Percentiles rank a stretch among this genome's conserved stretches.
These are phyloP conservation scores for Alectura lathami DNA, from an alignment of 2,113 vertebrate genomes.

Conservation along the genomic window DNA sequence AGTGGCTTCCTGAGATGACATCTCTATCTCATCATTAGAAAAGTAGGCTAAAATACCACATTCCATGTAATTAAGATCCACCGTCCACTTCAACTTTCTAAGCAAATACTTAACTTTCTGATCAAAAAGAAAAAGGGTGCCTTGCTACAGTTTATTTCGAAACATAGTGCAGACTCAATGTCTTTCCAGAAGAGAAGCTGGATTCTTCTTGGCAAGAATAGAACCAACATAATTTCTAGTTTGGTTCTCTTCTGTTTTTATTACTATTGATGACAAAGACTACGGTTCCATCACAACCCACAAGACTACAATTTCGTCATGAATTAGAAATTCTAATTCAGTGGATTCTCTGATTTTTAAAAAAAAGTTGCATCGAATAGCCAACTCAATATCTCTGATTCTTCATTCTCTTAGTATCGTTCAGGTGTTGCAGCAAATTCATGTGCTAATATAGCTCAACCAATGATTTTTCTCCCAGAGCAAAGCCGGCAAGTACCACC, in stretches of 20 bases:
- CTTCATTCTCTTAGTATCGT: neutral
- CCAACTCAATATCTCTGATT: neutral
- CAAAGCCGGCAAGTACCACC: neutral
- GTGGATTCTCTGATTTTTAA: neutral
- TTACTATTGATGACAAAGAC: neutral
- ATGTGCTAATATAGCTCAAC: neutral
- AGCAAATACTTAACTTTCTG: neutral
- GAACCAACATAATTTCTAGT: neutral
- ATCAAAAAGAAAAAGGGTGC: neutral
- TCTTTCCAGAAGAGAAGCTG: neutral
- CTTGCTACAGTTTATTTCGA: neutral
- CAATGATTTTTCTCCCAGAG: neutral
- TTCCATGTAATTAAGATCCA: neutral
- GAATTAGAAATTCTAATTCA: neutral
- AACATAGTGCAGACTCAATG: neutral
- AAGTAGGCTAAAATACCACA: neutral
- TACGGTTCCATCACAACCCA: neutral
- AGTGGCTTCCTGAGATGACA: neutral
- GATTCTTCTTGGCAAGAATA: neutral
- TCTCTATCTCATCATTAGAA: neutral
- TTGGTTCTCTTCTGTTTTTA: neutral
- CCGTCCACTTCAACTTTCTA: neutral
- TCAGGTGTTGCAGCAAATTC: neutral
- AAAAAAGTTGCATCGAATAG: neutral
- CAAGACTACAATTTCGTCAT: neutral